Evolutionary conservation across 1,140 invertebrate species (phyloP).

Genomic region (Rhyzopertha dominica): DNA sequence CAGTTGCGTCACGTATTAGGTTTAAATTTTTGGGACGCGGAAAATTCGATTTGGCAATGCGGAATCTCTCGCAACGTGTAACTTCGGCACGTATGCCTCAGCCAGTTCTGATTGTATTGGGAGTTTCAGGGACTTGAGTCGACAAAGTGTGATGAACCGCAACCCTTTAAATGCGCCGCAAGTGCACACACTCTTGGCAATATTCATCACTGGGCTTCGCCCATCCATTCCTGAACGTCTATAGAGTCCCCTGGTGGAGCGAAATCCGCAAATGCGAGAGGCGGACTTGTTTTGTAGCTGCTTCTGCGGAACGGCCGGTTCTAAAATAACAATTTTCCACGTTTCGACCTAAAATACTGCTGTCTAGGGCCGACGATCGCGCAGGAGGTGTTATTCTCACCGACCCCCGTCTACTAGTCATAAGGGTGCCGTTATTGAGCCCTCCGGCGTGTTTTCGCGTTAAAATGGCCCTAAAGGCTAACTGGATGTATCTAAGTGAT

Average conservation of each 20-base stretch:
- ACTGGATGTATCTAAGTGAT: constrained; percentile 15
- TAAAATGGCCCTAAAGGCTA: constrained; percentile 14
- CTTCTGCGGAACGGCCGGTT: constrained; percentile 11
- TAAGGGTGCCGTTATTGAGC: constrained; percentile 15
- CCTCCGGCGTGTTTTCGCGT: constrained; percentile 9
- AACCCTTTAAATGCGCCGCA: too few species aligned
- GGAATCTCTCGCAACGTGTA: too few species aligned
- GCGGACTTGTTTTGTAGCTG: constrained; percentile 12
- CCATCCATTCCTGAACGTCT: constrained; percentile 10
- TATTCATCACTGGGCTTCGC: constrained; percentile 3
- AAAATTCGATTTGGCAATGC: too few species aligned
- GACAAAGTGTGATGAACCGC: too few species aligned
- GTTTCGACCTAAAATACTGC: constrained; percentile 3
- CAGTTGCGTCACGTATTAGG: too few species aligned
- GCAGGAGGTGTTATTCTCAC: constrained; percentile 13
- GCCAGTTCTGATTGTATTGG: too few species aligned
- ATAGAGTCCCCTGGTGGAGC: constrained; percentile 9
- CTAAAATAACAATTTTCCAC: constrained; percentile 21
- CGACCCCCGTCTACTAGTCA: constrained; percentile 12
- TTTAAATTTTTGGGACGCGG: too few species aligned
- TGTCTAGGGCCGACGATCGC: constrained; percentile 8
- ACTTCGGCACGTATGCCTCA: too few species aligned
- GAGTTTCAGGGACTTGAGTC: too few species aligned
- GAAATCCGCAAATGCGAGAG: too few species aligned
- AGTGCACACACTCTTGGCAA: too few species aligned